Evolutionary conservation across 2,888 invertebrate genomes (phyloP).

Genomic region (Drosophila nr. fundita): DNA sequence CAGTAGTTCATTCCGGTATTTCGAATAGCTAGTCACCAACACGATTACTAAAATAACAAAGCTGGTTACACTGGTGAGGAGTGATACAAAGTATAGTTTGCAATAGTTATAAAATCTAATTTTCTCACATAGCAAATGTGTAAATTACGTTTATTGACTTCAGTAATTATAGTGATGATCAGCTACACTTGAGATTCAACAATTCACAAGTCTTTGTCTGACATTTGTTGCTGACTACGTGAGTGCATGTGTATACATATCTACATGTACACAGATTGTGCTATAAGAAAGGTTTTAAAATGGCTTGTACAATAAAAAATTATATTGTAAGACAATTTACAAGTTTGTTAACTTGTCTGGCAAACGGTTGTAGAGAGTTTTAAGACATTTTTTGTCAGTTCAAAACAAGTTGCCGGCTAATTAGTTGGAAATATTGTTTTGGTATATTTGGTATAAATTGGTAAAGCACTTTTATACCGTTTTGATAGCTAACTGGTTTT

Average conservation of each 20-base stretch:
- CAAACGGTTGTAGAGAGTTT: neutral
- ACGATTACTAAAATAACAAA: slow-evolving; percentile 8
- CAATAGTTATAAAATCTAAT: slow-evolving; percentile 7
- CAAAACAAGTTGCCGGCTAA: slow-evolving; percentile 63
- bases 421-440: slow-evolving; percentile 10
- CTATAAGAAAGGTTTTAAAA: neutral
- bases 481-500: slow-evolving; percentile 17
- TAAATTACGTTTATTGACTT: neutral
- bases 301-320: neutral
- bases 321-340: neutral
- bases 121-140: neutral
- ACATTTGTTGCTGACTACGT: slow-evolving; percentile 1
- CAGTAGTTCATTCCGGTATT: neutral
- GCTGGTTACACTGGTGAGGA: slow-evolving; percentile 18
- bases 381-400: slow-evolving; percentile 1
- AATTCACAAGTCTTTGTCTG: too few species aligned
- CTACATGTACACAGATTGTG: slow-evolving; percentile 7
- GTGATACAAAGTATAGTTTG: slow-evolving; percentile 11
- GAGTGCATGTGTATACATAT: slow-evolving; percentile 9
- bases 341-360: neutral
- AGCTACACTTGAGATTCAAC: neutral
- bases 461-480: neutral
- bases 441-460: slow-evolving; percentile 30
- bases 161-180: neutral
- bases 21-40: neutral